Evolutionary conservation across 2,888 invertebrate species (phyloP).

Genomic region (Periphyllus acericola): DNA sequence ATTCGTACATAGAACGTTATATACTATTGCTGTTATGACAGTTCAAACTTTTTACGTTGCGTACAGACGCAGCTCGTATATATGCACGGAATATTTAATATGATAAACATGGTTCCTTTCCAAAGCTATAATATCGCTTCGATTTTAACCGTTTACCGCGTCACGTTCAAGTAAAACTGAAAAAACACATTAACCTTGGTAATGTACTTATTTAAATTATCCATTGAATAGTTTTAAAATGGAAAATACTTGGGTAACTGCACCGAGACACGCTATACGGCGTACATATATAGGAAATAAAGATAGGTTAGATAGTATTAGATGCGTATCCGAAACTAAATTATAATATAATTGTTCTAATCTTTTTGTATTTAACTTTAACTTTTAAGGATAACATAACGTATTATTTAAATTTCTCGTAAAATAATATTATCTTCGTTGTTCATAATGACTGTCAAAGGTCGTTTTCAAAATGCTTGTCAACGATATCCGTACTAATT

Average conservation of each 20-base stretch:
- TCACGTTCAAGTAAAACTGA: background rate
- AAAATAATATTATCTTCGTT: background rate
- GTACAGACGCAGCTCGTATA: too few species aligned
- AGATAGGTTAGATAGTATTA: slow-evolving; percentile 15
- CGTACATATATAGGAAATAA: background rate
- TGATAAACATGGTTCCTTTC: background rate
- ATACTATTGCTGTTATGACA: too few species aligned
- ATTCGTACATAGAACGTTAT: too few species aligned
- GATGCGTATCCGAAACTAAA: background rate
- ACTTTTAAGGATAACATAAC: background rate
- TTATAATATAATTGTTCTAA: background rate
- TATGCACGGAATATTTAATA: too few species aligned
- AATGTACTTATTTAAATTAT: background rate
- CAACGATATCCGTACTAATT: background rate
- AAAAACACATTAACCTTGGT: background rate
- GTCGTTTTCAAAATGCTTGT: background rate
- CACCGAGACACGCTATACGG: background rate
- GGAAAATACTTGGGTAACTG: background rate
- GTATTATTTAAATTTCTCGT: background rate
- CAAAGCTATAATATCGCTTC: background rate
- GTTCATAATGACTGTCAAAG: background rate
- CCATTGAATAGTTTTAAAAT: background rate
- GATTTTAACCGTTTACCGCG: background rate
- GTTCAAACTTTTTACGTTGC: too few species aligned
- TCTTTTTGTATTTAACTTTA: background rate